Evolutionary conservation across 2,797 vertebrate species (phyloP).

Genomic region (Acrossocheilus fasciatus): DNA sequence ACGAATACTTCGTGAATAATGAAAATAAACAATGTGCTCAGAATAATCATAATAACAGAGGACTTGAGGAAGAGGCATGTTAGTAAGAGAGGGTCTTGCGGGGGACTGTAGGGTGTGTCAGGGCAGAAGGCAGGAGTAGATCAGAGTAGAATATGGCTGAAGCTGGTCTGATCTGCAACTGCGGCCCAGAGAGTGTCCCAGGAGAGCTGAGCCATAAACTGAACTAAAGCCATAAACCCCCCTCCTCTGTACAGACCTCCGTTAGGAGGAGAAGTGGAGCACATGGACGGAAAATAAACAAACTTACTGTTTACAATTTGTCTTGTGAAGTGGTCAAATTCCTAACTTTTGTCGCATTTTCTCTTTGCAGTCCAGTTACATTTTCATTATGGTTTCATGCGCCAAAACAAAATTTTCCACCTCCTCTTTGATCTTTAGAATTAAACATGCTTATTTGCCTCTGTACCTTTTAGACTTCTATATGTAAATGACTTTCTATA

Average conservation of each 20-base stretch:
- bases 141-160: constrained; percentile 4
- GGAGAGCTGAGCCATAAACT: constrained; percentile 40
- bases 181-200: constrained; percentile 50
- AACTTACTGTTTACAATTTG: background rate
- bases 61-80: background rate
- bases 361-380: background rate
- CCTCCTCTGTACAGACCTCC: background rate
- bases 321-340: background rate
- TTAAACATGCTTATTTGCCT: background rate
- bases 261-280: background rate
- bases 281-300: background rate
- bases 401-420: background rate
- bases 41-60: constrained; percentile 11
- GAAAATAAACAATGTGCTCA: background rate
- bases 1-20: background rate
- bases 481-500: background rate
- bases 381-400: background rate
- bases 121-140: constrained; percentile 16
- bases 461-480: background rate
- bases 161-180: constrained; percentile 16
- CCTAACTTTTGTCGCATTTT: background rate
- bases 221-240: constrained; percentile 20
- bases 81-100: constrained; percentile 16
- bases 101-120: constrained; percentile 60
- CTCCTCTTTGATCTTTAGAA: background rate